These are phyloP conservation scores for Drosophila pachea DNA, from an alignment of 1,140 invertebrate species.

Conservation along the genomic window DNA sequence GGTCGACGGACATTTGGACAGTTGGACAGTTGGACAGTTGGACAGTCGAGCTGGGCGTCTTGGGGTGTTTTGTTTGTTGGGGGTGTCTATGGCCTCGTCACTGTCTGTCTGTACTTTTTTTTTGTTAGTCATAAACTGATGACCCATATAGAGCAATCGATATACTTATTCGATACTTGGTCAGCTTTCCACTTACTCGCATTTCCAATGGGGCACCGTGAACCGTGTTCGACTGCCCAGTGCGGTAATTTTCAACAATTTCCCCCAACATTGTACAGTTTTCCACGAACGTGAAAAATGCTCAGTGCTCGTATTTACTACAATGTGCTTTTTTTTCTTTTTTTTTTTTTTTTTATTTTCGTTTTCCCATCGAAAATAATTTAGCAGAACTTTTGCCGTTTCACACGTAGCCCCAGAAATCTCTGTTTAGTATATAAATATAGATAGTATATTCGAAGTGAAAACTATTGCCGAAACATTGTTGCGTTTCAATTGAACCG, in stretches of 20 bases:
- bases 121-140: slow-evolving; percentile 20
- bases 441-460: not conserved
- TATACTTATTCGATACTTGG: slow-evolving; percentile 16
- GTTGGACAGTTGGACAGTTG: not conserved
- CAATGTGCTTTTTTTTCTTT: slow-evolving; percentile 4
- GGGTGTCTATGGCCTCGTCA: not conserved
- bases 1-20: not conserved
- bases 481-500: slow-evolving; percentile 11
- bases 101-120: slow-evolving; percentile 2
- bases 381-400: slow-evolving; percentile 23
- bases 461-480: slow-evolving; percentile 12
- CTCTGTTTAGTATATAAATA: not conserved
- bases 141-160: slow-evolving; percentile 26
- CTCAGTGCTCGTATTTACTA: slow-evolving; percentile 22
- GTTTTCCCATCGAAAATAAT: slow-evolving; percentile 2
- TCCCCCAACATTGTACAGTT: slow-evolving; percentile 18
- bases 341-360: too few species aligned
- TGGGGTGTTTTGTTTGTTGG: not conserved
- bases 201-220: slow-evolving; percentile 20
- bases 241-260: slow-evolving; percentile 10
- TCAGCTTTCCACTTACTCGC: slow-evolving; percentile 13
- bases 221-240: slow-evolving; percentile 1
- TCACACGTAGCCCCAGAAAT: slow-evolving; percentile 32
- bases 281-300: slow-evolving; percentile 22
- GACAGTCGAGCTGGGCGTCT: not conserved